Base-by-base conservation (phyloP, 2,888 invertebrate species). In the Drosophila paranaensis region DNA sequence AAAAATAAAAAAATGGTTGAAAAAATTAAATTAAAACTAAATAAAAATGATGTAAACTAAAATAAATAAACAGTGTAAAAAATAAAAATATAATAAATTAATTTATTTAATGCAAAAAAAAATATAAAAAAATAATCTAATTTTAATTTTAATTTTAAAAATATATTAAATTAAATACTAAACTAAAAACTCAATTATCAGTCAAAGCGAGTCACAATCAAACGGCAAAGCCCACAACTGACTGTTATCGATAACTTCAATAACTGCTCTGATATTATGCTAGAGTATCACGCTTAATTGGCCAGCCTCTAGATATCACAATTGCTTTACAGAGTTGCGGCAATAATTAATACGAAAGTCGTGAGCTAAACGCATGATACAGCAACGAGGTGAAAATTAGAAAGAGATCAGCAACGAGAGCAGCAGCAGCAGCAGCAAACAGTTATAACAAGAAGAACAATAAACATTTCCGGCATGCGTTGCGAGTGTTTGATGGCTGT, bases 381-480 rank as follows among this genome's bases (percentile, higher is more conserved):
- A 14, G 40, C 50, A 27, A 63, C 65, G 72, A 30, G 56, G 42
- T 40, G 42, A 51, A 72, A 82, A 63, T 76, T 70, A 58, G 60
- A 68, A 53, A 66, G 68, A 60, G 40, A 72, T 64, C 63, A 67
- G 42, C 33, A 45, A 14, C 40, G 30, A 33, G 30, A 58, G 40
- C 46, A 51, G 2, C 27, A 54, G 14, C 37, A 61, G 40, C 46
- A 30, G 8, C 66, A 57, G n/a, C 40, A 65, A 62, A 33, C 45
- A 67, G 50, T 30, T 62, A 65, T 20, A 53, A 63, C 43, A 77
- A 66, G 42, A 57, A 64, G 54, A 70, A 76, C 69, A 79, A 71
- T 69, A 76, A 78, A 78, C 86, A 80, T 80, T 80, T 83, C 86
- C 88, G 89, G 78, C 82, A 77, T 67, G 74, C 74, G 74, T 77